Base-by-base conservation (phyloP, 30 jellyfish, hydroid and myxozoan species). In the Aurelia coerulea region DNA sequence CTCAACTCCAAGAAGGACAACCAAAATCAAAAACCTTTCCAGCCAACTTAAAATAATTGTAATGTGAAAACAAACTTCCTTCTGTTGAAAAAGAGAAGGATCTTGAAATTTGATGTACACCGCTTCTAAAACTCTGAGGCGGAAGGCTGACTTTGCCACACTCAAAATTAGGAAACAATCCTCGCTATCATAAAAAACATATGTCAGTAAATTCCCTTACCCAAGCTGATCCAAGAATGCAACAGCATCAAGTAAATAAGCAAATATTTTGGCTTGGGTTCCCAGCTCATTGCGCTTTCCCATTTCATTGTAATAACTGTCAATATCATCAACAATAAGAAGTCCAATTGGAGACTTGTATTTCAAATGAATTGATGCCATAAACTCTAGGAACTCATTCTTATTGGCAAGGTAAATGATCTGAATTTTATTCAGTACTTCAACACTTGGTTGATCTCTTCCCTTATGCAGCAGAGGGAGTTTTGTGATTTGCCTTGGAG, bases 301-400 rank as follows among this genome's bases (percentile, higher is more conserved):
- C 31, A n/a, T 6, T 14, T 68, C 65, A 29, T 51, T 34, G 71
- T 68, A 83, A 60, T 50, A 83, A 14, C n/a, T 15, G 62, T 83
- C 85, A n/a, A 71, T 64, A 60, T 83, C 85, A 70, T 83, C 92
- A 4, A 83, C 85, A 29, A 83, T 34, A 13, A 83, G 17, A 10
- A 70, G 39, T n/a, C 74, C 67, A 7, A 59, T 60, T 10, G 54
- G 77, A 10, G 66, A 78, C 34, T 67, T 67, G 62, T 68, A 73
- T 3, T 70, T 83, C 12, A 70, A 34, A 34, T 83, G 92, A 1
- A 83, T 56, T 68, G 92, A 83, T 15, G 92, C 92, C 92, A 83
- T 72, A 52, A 83, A 83, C 72, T 69, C 92, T 23, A 83, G 42
- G 60, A 53, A 62, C 23, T 72, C 78, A 34, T 83, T 83, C 60